These are phyloP conservation scores for Anarrhichthys ocellatus DNA, from an alignment of 2,113 vertebrate species.

Conservation along the genomic window DNA sequence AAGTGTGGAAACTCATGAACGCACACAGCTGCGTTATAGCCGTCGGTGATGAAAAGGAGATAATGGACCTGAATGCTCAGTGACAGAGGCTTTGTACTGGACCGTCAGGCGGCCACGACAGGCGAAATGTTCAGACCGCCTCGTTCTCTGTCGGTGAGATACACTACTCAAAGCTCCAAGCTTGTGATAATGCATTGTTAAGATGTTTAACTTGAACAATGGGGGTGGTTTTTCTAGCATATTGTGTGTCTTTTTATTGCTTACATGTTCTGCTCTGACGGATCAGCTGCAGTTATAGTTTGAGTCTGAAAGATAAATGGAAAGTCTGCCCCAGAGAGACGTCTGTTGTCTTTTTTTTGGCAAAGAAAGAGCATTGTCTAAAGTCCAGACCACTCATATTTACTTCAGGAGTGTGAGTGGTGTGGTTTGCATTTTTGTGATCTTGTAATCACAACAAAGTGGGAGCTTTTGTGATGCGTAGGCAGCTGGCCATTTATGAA, in stretches of 20 bases:
- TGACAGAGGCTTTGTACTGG: conserved; percentile 4
- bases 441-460: conserved; percentile 18
- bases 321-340: neutral
- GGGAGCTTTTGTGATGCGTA: neutral
- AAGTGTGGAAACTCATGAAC: neutral
- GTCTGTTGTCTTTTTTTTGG: neutral
- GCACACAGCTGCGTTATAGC: neutral
- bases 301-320: neutral
- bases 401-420: conserved; percentile 2
- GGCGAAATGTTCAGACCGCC: neutral
- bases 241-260: neutral
- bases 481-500: conserved; percentile 33
- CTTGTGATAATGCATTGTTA: neutral
- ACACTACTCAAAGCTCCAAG: neutral
- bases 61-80: conserved; percentile 13
- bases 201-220: neutral
- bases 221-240: neutral
- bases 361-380: neutral
- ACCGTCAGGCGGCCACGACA: neutral
- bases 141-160: neutral
- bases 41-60: neutral
- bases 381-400: neutral
- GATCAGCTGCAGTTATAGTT: conserved; percentile 4
- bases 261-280: neutral
- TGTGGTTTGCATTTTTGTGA: conserved; percentile 22